phyloP scores from a whole-genome alignment of 2,797 vertebrate genomes.

The Babyrousa celebensis region DNA sequence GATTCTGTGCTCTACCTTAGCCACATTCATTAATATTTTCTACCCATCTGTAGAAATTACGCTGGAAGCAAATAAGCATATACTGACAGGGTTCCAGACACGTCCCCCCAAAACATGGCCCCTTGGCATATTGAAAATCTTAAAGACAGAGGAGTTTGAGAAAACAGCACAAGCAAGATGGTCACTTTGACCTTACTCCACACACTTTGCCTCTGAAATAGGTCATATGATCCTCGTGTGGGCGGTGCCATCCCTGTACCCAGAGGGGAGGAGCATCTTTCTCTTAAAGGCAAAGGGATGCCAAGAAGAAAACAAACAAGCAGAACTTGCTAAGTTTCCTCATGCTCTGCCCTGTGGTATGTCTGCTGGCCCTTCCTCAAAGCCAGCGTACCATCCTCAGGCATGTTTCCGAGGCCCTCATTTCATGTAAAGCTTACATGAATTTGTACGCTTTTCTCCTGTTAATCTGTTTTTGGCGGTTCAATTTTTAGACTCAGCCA shows the following conservation, averaged over 20 bases:
- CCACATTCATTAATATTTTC: background rate
- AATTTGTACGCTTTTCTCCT: background rate
- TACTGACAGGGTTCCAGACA: background rate
- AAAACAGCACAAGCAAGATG: background rate
- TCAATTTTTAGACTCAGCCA: slow-evolving; percentile 1
- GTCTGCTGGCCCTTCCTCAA: background rate
- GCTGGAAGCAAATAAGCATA: background rate
- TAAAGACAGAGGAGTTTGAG: background rate
- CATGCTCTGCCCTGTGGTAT: background rate
- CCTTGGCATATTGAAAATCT: background rate
- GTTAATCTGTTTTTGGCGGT: background rate
- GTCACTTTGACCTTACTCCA: background rate
- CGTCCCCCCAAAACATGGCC: background rate
- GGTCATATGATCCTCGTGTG: background rate
- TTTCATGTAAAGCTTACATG: background rate
- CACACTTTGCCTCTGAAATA: background rate
- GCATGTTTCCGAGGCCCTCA: background rate
- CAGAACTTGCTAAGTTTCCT: background rate
- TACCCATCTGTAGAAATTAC: background rate
- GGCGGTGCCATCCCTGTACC: background rate
- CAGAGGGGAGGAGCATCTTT: background rate
- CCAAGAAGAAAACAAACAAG: background rate
- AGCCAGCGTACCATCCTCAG: background rate
- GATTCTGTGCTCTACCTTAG: background rate
- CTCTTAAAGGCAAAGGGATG: background rate